Evolutionary conservation across 2,113 vertebrate species (phyloP).

Genomic region (Rhinoderma darwinii): DNA sequence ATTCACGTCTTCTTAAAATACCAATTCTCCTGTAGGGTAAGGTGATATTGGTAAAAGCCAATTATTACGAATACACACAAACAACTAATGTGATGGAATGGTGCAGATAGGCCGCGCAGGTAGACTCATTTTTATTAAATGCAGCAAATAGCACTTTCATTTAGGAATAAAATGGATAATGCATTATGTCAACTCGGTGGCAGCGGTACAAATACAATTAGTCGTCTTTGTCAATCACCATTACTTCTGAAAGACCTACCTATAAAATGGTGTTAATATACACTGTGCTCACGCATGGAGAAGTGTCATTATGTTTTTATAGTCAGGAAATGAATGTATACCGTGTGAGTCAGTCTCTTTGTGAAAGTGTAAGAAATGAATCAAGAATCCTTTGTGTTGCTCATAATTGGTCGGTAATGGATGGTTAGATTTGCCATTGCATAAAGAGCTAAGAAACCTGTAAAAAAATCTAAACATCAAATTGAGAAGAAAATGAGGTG

Average conservation of each 20-base stretch:
- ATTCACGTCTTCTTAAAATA: conserved; percentile 67
- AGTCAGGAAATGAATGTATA: conserved; percentile 16
- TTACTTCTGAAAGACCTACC: conserved; percentile 34
- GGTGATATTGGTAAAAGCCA: conserved; percentile 66
- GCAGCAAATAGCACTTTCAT: neutral
- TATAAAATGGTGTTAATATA: conserved; percentile 12
- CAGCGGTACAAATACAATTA: neutral
- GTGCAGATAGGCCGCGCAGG: neutral
- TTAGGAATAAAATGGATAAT: neutral
- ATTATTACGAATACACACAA: conserved; percentile 62
- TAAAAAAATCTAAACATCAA: neutral
- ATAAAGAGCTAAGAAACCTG: neutral
- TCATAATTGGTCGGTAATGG: conserved; percentile 29
- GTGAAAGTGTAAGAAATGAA: neutral
- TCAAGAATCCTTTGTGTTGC: neutral
- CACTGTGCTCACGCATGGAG: neutral
- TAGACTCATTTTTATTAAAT: conserved; percentile 11
- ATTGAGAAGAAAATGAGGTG: neutral
- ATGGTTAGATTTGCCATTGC: neutral
- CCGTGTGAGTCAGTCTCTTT: neutral
- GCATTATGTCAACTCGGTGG: neutral
- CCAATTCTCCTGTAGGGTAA: conserved; percentile 67
- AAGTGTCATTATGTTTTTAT: conserved; percentile 32
- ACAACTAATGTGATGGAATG: conserved; percentile 13
- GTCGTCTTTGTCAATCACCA: conserved; percentile 14